Conservation (phyloP, 2,113 vertebrate genomes). For the Mobula hypostoma region DNA sequence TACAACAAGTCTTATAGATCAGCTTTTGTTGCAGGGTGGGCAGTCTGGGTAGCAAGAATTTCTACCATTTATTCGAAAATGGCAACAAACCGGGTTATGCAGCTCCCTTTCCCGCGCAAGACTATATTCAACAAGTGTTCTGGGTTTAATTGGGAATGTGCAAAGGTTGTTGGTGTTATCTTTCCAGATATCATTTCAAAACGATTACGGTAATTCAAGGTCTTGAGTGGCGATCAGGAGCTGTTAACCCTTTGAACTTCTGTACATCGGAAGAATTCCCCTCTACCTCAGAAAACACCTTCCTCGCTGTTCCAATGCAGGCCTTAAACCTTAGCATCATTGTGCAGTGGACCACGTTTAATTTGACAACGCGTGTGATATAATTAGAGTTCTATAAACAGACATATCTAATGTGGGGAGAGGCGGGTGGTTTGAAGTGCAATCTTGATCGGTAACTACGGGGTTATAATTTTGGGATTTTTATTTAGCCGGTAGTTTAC, state of each 20-base stretch:
- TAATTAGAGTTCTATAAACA: slow-evolving; percentile 37
- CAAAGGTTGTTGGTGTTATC: not conserved
- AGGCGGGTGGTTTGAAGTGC: not conserved
- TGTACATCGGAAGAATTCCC: slow-evolving; percentile 7
- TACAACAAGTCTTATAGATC: not conserved
- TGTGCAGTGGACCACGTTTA: slow-evolving; percentile 23
- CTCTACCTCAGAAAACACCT: slow-evolving; percentile 27
- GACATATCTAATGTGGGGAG: not conserved
- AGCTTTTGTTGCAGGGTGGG: not conserved
- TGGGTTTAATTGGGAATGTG: not conserved
- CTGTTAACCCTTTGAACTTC: slow-evolving; percentile 35
- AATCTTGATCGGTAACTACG: not conserved
- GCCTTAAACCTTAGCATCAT: slow-evolving; percentile 4
- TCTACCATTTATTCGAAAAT: not conserved
- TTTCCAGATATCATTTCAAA: not conserved
- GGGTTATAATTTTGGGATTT: not conserved
- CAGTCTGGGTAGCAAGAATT: not conserved
- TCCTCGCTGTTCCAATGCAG: slow-evolving; percentile 20
- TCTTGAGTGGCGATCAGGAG: not conserved
- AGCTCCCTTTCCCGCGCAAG: not conserved
- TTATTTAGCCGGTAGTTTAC: not conserved
- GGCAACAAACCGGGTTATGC: not conserved
- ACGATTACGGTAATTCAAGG: too few relatives aligned
- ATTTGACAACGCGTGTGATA: slow-evolving; percentile 38
- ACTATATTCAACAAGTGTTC: not conserved